Evolutionary conservation across 92 coral and sea anemone species (phyloP).

Genomic region (Galaxea fascicularis): DNA sequence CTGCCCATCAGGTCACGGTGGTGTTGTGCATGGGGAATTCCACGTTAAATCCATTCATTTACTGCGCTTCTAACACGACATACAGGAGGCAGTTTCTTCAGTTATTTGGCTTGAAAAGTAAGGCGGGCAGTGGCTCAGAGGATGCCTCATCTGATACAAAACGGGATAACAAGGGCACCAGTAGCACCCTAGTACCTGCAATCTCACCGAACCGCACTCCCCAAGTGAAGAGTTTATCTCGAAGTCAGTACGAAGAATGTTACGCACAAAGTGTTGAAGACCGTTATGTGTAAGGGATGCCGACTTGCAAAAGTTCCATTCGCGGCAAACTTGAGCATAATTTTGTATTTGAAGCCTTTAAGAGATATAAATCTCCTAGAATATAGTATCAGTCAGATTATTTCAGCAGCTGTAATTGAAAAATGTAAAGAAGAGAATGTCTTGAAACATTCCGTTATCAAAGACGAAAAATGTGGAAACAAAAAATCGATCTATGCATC

Average conservation of each 20-base stretch:
- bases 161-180: constrained; percentile 1
- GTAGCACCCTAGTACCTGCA: background rate
- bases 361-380: no score
- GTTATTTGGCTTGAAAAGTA: constrained; percentile 12
- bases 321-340: no score
- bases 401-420: no score
- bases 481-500: no score
- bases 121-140: background rate
- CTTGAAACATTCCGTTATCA: no score
- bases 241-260: background rate
- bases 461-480: no score
- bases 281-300: background rate
- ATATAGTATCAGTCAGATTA: no score
- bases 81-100: constrained; percentile 55
- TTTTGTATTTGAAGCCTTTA: no score
- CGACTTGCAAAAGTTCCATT: background rate
- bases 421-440: no score
- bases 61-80: constrained; percentile 69
- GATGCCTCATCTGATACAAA: constrained; percentile 10
- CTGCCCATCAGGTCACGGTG: constrained; percentile 76
- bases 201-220: no score
- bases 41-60: constrained; percentile 80
- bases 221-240: background rate
- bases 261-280: background rate
- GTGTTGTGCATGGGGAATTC: constrained; percentile 83